These are phyloP conservation scores for Elegia similella DNA, from an alignment of 2,888 invertebrate species.

Conservation along the genomic window DNA sequence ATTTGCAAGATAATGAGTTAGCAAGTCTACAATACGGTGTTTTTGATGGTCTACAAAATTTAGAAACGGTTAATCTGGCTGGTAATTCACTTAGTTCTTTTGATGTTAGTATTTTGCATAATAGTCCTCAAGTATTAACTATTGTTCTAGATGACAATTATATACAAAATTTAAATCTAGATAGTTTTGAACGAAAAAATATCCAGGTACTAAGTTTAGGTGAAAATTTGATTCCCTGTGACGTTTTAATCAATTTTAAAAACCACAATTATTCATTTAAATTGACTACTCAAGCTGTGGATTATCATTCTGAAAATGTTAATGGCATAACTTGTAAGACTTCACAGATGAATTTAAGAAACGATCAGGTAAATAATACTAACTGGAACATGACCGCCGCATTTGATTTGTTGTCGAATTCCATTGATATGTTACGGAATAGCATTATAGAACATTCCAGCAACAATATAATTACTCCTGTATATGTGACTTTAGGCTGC, in stretches of 20 bases:
- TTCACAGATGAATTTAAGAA: conserved; percentile 11
- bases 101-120: conserved; percentile 27
- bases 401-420: conserved; percentile 3
- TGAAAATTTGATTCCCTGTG: conserved; percentile 29
- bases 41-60: conserved; percentile 27
- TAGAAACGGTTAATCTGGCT: conserved; percentile 26
- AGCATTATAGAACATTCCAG: background rate
- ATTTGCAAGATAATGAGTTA: conserved; percentile 28
- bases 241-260: conserved; percentile 27
- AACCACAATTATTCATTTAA: background rate
- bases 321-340: conserved; percentile 41
- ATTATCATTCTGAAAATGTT: conserved; percentile 34
- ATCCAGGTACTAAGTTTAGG: conserved; percentile 27
- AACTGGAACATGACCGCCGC: conserved; percentile 18
- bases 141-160: conserved; percentile 29
- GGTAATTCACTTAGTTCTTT: conserved; percentile 27
- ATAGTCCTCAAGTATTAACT: conserved; percentile 6
- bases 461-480: background rate
- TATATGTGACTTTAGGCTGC: conserved; percentile 5
- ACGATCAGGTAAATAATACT: conserved; percentile 13
- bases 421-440: conserved; percentile 9
- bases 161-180: conserved; percentile 24
- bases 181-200: conserved; percentile 22
- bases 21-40: conserved; percentile 28
- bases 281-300: conserved; percentile 29